Evolutionary conservation across 2,113 vertebrate genomes (phyloP).

Genomic region (Datnioides undecimradiatus): DNA sequence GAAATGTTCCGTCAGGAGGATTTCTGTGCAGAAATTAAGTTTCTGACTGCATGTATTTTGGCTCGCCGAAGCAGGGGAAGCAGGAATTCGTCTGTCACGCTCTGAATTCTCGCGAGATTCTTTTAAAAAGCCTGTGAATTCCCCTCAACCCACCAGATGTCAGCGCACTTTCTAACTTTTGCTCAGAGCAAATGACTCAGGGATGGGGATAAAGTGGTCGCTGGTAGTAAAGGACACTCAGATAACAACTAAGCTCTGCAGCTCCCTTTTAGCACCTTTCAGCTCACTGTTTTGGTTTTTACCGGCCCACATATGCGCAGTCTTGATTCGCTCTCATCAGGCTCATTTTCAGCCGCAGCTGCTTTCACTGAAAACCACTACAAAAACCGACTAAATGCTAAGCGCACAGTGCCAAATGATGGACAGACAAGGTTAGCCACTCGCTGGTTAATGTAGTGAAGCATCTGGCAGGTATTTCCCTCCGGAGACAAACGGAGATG

Average conservation of each 20-base stretch:
- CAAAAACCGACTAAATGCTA: neutral
- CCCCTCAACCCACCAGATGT: neutral
- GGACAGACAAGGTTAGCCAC: neutral
- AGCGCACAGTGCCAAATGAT: neutral
- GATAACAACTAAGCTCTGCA: neutral
- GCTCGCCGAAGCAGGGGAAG: neutral
- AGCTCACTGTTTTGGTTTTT: neutral
- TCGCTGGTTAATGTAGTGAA: neutral
- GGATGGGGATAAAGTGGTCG: neutral
- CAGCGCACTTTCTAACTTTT: conserved; percentile 1
- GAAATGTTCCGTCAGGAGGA: neutral
- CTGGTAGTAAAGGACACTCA: neutral
- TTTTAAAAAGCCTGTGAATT: neutral
- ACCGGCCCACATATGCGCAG: neutral
- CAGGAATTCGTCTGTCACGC: neutral
- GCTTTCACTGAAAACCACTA: neutral
- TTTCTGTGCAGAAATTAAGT: neutral
- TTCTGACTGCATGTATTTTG: neutral
- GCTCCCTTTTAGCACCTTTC: neutral
- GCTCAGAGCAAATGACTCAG: no score
- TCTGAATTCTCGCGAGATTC: neutral
- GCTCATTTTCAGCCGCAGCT: neutral
- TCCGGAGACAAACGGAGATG: no score
- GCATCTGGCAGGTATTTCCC: neutral
- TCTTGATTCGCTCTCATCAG: neutral